Evolutionary conservation across 30 jellyfish, hydroid and myxozoan genomes (phyloP).

Genomic region (Phacellophora camtschatica): DNA sequence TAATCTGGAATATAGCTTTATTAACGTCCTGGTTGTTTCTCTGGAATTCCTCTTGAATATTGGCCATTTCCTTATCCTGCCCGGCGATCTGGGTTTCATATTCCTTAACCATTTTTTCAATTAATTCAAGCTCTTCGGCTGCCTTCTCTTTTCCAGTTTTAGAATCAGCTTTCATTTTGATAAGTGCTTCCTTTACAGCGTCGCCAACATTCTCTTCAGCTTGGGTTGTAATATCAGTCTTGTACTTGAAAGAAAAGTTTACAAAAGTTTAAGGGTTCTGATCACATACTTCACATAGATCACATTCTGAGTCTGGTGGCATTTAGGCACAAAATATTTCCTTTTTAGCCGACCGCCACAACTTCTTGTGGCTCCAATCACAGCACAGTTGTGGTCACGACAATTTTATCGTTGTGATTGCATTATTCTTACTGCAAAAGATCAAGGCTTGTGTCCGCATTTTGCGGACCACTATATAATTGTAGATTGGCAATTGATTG

Average conservation of each 20-base stretch:
- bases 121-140: background rate
- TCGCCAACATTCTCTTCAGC: background rate
- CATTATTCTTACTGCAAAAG: no score
- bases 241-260: background rate
- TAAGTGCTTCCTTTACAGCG: background rate
- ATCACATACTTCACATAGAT: no score
- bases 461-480: no score
- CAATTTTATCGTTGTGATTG: no score
- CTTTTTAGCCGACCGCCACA: no score
- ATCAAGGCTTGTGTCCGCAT: no score
- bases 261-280: no score
- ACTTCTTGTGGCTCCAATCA: no score
- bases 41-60: background rate
- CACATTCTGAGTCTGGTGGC: no score
- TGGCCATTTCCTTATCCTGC: background rate
- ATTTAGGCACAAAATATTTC: no score
- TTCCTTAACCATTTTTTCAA: background rate
- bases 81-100: background rate
- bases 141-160: slow-evolving; percentile 7
- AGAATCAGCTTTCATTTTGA: background rate
- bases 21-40: background rate
- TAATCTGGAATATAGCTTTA: background rate
- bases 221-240: background rate
- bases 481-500: no score
- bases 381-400: no score